phyloP scores from a whole-genome alignment of 2,113 vertebrate species.

The Sorex araneus region DNA sequence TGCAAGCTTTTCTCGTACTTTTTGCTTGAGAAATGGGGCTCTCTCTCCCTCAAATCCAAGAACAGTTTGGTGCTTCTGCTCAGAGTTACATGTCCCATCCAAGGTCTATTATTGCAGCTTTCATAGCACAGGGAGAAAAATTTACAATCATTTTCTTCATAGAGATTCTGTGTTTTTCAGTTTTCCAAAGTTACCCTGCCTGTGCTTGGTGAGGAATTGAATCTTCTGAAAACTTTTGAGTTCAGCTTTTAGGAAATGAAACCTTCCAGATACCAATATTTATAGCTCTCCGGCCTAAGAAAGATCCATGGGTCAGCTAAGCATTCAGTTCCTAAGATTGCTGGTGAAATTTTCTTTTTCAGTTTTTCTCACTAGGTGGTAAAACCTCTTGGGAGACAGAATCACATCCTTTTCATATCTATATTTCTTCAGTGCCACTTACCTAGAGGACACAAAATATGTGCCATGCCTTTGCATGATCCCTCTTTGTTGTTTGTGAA shows the following conservation, averaged over 20 bases:
- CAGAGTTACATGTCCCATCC: background rate
- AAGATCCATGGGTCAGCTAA: too few species aligned
- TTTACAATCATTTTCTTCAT: background rate
- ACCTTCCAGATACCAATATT: fast-evolving
- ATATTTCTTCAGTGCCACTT: background rate
- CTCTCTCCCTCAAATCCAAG: background rate
- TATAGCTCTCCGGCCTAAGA: fast-evolving
- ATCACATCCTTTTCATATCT: background rate
- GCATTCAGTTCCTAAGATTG: background rate
- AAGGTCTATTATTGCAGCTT: background rate
- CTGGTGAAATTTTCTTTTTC: background rate
- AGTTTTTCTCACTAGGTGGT: background rate
- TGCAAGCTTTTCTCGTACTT: background rate
- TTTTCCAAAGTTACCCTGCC: background rate
- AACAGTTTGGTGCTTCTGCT: background rate
- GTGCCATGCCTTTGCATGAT: background rate
- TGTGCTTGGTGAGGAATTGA: background rate
- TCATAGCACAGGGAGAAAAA: background rate
- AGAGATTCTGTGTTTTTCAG: background rate
- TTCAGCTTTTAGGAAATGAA: too few species aligned
- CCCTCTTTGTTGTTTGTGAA: background rate
- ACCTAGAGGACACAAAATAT: background rate
- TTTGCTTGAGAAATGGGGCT: too few species aligned
- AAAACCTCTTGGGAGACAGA: background rate
- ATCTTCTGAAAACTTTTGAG: background rate